Conservation (phyloP, 2,113 vertebrate species). For the Anolis carolinensis region DNA sequence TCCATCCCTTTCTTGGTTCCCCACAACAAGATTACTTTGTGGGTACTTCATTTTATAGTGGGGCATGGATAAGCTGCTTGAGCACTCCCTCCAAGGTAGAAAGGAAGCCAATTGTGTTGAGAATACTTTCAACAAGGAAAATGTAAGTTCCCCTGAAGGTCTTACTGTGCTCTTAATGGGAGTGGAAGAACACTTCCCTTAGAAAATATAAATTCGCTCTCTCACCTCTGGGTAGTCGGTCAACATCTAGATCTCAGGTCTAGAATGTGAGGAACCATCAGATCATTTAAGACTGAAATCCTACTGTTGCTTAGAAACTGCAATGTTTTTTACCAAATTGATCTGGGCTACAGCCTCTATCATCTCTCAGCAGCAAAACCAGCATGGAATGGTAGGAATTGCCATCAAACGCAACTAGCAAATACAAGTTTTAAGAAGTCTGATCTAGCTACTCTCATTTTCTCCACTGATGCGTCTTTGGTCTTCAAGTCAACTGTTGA, state of each 20-base stretch:
- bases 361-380: too few relatives aligned
- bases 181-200: not conserved
- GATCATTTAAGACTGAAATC: not conserved
- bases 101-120: not conserved
- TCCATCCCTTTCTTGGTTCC: not conserved
- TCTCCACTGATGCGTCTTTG: too few relatives aligned
- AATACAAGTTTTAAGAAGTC: too few relatives aligned
- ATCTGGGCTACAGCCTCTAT: too few relatives aligned
- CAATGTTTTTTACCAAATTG: not conserved
- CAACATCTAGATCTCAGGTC: not conserved
- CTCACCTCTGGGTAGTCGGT: not conserved
- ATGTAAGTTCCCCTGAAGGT: not conserved
- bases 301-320: not conserved
- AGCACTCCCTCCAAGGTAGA: too few relatives aligned
- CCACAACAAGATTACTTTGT: not conserved
- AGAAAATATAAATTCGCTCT: not conserved
- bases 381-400: too few relatives aligned
- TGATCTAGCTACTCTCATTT: not conserved
- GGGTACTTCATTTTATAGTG: conserved; percentile 6
- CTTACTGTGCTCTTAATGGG: not conserved
- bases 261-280: not conserved
- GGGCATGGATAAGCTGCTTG: not conserved
- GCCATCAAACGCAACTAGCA: too few relatives aligned
- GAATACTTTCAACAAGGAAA: not conserved
- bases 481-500: too few relatives aligned